Evolutionary conservation across 2,797 vertebrate genomes (phyloP), one percentile per base, ranked within the genome.

Genomic region (Salarias fasciatus): DNA sequence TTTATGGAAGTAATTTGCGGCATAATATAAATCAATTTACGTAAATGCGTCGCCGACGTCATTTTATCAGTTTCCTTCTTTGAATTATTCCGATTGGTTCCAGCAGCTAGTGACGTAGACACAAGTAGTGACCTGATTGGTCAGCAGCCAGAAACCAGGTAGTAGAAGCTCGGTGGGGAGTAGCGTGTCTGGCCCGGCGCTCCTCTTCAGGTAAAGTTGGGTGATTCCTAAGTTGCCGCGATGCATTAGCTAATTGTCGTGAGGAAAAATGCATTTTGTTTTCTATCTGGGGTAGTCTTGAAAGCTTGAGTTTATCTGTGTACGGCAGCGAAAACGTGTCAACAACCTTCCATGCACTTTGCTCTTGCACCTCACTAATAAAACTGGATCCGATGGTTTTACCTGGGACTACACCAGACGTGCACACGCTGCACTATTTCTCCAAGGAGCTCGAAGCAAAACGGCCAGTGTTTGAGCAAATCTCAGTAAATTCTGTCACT

Each of bases 101-200:
- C 28, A 36, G 3, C 1, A 3, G 8, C 3, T 0, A 14, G 11
- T 37, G 53, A 71, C 2, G 44, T 3, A 0, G 0, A 0, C 5
- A 29, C 4, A 24, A 13, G 7, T 3, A 12, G 58, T 8, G 8
- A 10, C 53, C 6, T 69, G 83, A 88, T 89, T 87, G 87, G 89
- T 67, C 37, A 37, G 52, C 0, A 35, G 5, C 44, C 24, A 7
- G 0, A 55, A 72, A 78, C 24, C 75, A 64, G 77, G 72, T 71
- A 83, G 77, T 50, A 35, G 28, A 36, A 33, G 1, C 33, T 35
- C 33, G 4, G 33, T 33, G 9, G 9, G 33, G 35, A 37, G 35
- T 2, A 0, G 43, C 1, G 0, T 13, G 15, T 9, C 7, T 41
- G 37, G 5, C 8, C 0, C 4, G 13, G 8, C n/a, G 11, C 6